Percentiles rank a stretch among this genome's conserved stretches.
phyloP scores from a whole-genome alignment of 2,888 invertebrate genomes.

The Alitta virens region DNA sequence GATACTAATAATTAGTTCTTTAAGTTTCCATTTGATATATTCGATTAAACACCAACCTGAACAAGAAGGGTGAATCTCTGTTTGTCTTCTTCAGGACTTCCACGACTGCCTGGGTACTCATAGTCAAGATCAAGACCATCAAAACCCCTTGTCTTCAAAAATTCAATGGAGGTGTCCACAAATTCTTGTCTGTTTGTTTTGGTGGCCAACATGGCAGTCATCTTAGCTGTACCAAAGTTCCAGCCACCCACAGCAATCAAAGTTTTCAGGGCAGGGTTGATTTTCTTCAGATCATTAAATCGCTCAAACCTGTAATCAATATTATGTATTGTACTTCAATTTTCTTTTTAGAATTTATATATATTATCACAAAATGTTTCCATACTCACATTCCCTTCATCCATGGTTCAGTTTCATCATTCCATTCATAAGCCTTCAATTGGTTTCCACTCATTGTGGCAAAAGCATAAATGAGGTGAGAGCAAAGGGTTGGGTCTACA shows the following conservation, averaged over 20 bases:
- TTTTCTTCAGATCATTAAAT: background rate
- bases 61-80: conserved; percentile 29
- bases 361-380: no score
- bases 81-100: conserved; percentile 39
- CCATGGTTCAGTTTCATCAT: background rate
- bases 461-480: background rate
- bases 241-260: conserved; percentile 32
- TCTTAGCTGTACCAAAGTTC: conserved; percentile 29
- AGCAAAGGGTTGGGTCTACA: background rate
- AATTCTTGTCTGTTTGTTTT: conserved; percentile 29
- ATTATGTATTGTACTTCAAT: no score
- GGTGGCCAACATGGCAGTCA: conserved; percentile 35
- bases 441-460: conserved; percentile 4
- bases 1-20: no score
- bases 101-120: conserved; percentile 40
- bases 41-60: no score
- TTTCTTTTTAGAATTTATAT: no score
- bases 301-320: background rate
- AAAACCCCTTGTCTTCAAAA: conserved; percentile 31
- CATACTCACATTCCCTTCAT: conserved; percentile 5
- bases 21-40: no score
- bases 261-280: background rate
- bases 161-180: conserved; percentile 31
- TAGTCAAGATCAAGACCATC: conserved; percentile 42
- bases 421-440: background rate